A percentile compares a stretch with the other conserved stretches of the same genome.
These are phyloP conservation scores for Odontothrips loti DNA, from an alignment of 2,888 invertebrate genomes.

Conservation along the genomic window DNA sequence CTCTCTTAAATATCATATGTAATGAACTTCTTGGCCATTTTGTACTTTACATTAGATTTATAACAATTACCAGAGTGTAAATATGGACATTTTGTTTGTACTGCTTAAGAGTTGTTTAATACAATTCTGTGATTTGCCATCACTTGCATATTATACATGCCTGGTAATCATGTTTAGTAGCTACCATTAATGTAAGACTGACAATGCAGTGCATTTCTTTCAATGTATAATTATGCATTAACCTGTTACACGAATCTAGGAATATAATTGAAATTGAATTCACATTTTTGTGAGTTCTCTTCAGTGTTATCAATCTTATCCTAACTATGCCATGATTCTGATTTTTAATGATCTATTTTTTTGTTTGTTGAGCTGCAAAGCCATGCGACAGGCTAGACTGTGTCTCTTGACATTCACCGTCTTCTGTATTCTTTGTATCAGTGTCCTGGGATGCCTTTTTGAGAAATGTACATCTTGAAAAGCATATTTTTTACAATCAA, in stretches of 20 bases:
- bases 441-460: neutral
- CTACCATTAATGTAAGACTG: neutral
- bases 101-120: neutral
- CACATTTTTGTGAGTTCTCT: neutral
- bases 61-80: too few relatives aligned
- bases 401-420: too few relatives aligned
- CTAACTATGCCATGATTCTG: neutral
- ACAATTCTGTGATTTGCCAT: neutral
- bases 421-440: too few relatives aligned
- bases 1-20: neutral
- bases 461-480: neutral
- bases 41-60: neutral
- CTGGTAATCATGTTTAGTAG: constrained; percentile 2
- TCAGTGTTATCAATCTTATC: neutral
- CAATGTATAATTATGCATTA: neutral
- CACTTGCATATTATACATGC: neutral
- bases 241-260: neutral
- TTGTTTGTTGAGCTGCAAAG: too few relatives aligned
- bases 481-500: neutral
- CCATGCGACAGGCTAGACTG: too few relatives aligned
- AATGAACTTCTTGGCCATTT: neutral
- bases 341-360: neutral
- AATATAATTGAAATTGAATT: neutral
- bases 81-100: neutral
- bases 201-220: neutral